Evolutionary conservation across 2,113 vertebrate genomes (phyloP).

Genomic region (Rhinoptilus africanus): DNA sequence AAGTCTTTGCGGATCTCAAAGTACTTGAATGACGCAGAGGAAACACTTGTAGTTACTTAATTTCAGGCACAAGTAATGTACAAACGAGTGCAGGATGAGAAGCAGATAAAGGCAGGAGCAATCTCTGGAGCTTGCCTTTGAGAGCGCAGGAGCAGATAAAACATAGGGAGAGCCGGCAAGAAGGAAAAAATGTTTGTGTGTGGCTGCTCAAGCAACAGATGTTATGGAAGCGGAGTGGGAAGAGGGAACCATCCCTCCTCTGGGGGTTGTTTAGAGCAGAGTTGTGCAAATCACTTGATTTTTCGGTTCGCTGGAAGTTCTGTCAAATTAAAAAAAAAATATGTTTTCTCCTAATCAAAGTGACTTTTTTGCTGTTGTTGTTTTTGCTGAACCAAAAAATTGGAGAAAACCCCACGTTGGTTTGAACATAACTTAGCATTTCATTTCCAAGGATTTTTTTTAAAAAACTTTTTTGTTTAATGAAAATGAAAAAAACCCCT

Average conservation of each 20-base stretch:
- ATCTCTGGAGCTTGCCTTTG: neutral
- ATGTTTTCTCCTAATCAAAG: neutral
- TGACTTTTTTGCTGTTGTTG: neutral
- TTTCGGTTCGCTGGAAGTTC: constrained; percentile 42
- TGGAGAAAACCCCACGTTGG: neutral
- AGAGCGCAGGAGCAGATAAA: neutral
- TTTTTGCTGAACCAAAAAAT: constrained; percentile 44
- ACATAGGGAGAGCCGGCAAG: neutral
- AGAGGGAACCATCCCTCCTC: constrained; percentile 13
- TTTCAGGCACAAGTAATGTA: neutral
- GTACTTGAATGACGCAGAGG: neutral
- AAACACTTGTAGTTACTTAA: neutral
- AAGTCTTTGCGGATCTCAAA: neutral
- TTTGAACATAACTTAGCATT: neutral
- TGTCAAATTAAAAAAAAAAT: neutral
- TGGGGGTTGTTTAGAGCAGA: constrained; percentile 18
- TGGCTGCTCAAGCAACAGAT: constrained; percentile 31
- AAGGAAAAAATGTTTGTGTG: neutral
- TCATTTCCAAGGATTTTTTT: neutral
- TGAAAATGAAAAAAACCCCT: neutral
- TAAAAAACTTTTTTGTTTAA: neutral
- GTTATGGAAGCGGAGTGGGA: neutral
- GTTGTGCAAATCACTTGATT: constrained; percentile 36
- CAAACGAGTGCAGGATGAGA: neutral
- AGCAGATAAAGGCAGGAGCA: neutral